Evolutionary conservation across 2,113 vertebrate species (phyloP).

Genomic region (Geococcyx californianus): DNA sequence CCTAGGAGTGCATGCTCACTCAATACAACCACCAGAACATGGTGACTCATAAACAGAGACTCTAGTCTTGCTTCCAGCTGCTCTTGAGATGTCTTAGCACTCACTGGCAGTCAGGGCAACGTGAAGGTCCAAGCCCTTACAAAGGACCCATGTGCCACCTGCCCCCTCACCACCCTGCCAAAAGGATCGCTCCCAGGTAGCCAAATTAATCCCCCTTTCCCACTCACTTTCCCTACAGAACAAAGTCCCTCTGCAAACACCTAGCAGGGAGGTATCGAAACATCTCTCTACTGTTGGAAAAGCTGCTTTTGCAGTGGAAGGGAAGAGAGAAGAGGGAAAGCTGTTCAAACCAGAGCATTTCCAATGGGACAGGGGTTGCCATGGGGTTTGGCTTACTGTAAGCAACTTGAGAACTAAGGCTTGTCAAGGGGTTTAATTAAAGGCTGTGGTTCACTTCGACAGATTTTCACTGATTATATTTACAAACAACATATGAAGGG

Average conservation of each 20-base stretch:
- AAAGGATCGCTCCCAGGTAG: accelerated
- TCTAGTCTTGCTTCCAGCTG: background rate
- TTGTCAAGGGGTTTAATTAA: background rate
- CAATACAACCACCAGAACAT: background rate
- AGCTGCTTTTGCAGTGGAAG: background rate
- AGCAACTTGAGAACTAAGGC: background rate
- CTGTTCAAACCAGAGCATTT: background rate
- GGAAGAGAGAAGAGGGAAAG: background rate
- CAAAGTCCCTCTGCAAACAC: background rate
- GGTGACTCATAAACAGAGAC: background rate
- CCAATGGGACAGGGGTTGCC: background rate
- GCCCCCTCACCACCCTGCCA: background rate
- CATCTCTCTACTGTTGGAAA: background rate
- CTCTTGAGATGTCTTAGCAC: background rate
- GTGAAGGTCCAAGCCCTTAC: background rate
- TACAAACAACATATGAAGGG: background rate
- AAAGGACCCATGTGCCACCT: background rate
- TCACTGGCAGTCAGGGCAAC: background rate
- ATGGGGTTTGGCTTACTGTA: background rate
- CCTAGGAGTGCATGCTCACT: background rate
- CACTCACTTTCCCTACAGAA: background rate
- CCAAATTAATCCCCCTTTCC: background rate
- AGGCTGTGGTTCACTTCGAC: background rate
- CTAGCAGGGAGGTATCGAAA: background rate
- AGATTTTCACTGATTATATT: background rate